Base-by-base conservation (phyloP, 2,113 vertebrate species). In the Scytalopus superciliaris region DNA sequence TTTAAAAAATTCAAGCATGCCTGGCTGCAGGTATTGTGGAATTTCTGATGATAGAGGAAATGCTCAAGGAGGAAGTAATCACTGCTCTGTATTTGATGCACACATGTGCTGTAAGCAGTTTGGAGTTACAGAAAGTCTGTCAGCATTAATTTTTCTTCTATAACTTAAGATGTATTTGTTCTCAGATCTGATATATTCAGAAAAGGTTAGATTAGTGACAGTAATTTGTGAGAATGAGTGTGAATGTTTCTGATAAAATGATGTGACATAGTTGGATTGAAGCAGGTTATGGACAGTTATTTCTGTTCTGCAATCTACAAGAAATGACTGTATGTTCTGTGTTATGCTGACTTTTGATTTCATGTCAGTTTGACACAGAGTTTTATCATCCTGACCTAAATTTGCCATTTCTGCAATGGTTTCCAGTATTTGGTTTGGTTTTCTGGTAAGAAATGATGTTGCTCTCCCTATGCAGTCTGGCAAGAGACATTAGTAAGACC, bases 141-240 rank as follows among this genome's bases (percentile, higher is more conserved):
- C 75, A 91, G 70, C 44, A 40, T 93, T 91, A 89, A 60, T 82
- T 92, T 94, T 87, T 83, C 50, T 95, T 94, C 64, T 45, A 16
- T 72, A 85, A 90, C 52, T 37, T 78, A 84, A 80, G 59, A 87
- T 88, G 14, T 80, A 63, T 96, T 96, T 95, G 17, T 80, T 87
- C n/a, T 86, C 11, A 14, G 42, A 25, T 57, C 47, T 59, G 64
- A 33, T 49, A 24, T 87, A 76, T 83, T 85, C 55, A 44, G n/a
- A 42, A 68, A 44, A 55, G 35, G 3, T 59, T 37, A 84, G 21
- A 52, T 91, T 59, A 56, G 56, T 70, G 37, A 16, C 3, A 39
- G 44, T 44, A 39, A 52, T 49, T 80, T 12, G 12, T n/a, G 39
- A 57, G 70, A 39, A 24, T 7, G 21, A 47, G 12, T 25, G 28